A percentile compares a stretch with the other conserved stretches of the same genome.
Conservation (phyloP, 2,113 vertebrate species). For the Lepus americanus region DNA sequence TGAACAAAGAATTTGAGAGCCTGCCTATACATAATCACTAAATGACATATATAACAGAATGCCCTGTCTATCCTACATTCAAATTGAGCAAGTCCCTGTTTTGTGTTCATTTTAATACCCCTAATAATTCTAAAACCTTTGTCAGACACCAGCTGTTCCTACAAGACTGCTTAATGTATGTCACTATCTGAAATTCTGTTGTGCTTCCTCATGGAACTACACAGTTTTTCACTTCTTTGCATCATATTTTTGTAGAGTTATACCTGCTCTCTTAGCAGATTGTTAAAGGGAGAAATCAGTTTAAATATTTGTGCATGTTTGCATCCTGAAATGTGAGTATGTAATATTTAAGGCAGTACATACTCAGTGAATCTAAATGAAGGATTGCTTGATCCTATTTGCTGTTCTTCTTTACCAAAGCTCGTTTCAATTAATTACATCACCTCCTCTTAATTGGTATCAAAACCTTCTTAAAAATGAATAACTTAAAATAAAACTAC, state of each 20-base stretch:
- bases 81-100: neutral
- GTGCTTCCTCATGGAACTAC: neutral
- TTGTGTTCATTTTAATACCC: neutral
- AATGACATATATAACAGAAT: neutral
- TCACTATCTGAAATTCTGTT: neutral
- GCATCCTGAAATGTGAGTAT: neutral
- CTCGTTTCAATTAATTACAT: neutral
- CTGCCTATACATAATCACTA: neutral
- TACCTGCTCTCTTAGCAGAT: neutral
- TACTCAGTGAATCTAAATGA: conserved; percentile 11
- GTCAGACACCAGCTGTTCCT: neutral
- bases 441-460: neutral
- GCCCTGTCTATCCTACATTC: neutral
- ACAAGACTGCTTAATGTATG: neutral
- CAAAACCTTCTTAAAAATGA: conserved; percentile 42
- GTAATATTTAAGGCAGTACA: conserved; percentile 29
- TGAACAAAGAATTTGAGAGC: neutral
- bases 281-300: neutral
- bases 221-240: neutral
- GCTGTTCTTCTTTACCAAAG: conserved; percentile 3
- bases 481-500: conserved; percentile 51
- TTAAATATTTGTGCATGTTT: neutral
- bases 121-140: neutral
- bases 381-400: neutral
- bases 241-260: conserved; percentile 27